A percentile compares a stretch with the other conserved stretches of the same genome.
Evolutionary conservation across 2,113 vertebrate genomes (phyloP).

Genomic region (Myotis brandtii): DNA sequence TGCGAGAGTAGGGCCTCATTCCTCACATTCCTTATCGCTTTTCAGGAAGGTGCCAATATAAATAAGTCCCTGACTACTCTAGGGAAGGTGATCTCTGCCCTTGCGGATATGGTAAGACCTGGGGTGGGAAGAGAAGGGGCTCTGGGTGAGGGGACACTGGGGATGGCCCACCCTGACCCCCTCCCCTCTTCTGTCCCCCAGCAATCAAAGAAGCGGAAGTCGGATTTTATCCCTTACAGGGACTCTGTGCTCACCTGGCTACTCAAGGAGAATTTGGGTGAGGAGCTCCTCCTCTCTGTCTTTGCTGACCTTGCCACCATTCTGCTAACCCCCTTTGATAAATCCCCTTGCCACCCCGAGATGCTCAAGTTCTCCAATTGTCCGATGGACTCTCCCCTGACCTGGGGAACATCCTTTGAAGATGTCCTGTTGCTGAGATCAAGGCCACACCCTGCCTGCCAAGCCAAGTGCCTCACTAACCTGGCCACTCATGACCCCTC

Average conservation of each 20-base stretch:
- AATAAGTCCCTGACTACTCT: conserved; percentile 95
- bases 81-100: conserved; percentile 94
- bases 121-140: background rate
- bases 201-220: conserved; percentile 93
- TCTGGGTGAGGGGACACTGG: background rate
- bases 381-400: background rate
- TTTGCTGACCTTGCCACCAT: background rate
- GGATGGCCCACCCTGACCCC: background rate
- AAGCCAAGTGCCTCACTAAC: background rate
- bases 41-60: conserved; percentile 94
- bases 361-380: background rate
- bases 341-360: background rate
- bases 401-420: background rate
- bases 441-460: background rate
- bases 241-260: conserved; percentile 94
- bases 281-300: background rate
- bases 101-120: conserved; percentile 91
- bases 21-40: background rate
- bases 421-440: background rate
- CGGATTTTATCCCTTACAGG: conserved; percentile 93
- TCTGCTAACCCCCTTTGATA: background rate
- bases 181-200: conserved; percentile 57
- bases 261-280: conserved; percentile 88
- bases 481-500: background rate
- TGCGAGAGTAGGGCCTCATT: background rate